Evolutionary conservation across 1,140 invertebrate species (phyloP).

Genomic region (Anastrepha obliqua): DNA sequence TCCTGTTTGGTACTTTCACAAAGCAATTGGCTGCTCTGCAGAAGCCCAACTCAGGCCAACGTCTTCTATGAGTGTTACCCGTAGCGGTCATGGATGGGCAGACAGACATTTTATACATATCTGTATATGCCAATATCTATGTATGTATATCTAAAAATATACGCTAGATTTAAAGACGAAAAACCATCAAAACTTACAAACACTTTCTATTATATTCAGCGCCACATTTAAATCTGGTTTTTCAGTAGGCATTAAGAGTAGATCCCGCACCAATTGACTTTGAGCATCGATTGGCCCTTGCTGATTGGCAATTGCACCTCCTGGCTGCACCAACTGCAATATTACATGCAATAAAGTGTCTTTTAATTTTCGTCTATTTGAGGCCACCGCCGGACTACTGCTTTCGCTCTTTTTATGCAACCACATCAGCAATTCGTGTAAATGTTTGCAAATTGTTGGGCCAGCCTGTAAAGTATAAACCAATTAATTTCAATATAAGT

Average conservation of each 20-base stretch:
- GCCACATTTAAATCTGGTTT: slow-evolving; percentile 83
- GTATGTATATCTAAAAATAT: too few species aligned
- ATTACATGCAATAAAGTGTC: slow-evolving; percentile 83
- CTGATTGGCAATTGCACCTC: slow-evolving; percentile 82
- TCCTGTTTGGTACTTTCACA: too few species aligned
- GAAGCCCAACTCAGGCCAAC: too few species aligned
- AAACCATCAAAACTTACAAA: slow-evolving; percentile 75
- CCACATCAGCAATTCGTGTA: slow-evolving; percentile 84
- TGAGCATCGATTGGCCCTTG: slow-evolving; percentile 90
- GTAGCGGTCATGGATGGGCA: too few species aligned
- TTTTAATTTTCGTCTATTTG: slow-evolving; percentile 80
- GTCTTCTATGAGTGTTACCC: too few species aligned
- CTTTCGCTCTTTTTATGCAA: slow-evolving; percentile 83
- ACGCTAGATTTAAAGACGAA: background rate
- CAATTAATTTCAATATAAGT: background rate
- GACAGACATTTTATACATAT: too few species aligned
- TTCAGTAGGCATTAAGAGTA: slow-evolving; percentile 81
- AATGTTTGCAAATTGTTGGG: slow-evolving; percentile 83
- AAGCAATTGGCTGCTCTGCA: too few species aligned
- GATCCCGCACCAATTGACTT: slow-evolving; percentile 82
- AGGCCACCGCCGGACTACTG: slow-evolving; percentile 75
- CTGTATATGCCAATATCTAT: too few species aligned
- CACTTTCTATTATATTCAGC: slow-evolving; percentile 84
- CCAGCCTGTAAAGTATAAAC: slow-evolving; percentile 78
- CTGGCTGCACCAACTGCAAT: slow-evolving; percentile 81